phyloP scores from a whole-genome alignment of 1,140 invertebrate species.

The Drosophila sturtevanti region DNA sequence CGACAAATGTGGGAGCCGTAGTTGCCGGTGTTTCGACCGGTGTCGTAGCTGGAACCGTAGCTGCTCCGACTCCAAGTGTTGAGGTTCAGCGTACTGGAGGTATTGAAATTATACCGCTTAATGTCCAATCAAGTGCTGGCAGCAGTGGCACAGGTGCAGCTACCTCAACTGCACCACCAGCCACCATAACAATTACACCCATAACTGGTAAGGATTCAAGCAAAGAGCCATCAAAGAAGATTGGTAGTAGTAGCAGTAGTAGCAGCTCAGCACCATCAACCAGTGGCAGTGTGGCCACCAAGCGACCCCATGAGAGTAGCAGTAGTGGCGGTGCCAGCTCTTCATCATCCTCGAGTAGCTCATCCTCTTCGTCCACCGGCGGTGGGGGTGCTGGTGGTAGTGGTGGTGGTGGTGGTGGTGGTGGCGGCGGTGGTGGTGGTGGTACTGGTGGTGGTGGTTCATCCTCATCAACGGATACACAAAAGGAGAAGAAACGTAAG shows the following conservation, averaged over 20 bases:
- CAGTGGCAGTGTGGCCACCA: slow-evolving; percentile 31
- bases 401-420: background rate
- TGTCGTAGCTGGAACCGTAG: background rate
- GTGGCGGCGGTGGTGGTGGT: background rate
- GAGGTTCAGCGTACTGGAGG: slow-evolving; percentile 71
- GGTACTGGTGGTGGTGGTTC: background rate
- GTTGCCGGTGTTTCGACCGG: too few species aligned
- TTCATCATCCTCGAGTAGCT: slow-evolving; percentile 56
- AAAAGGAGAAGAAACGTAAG: slow-evolving; percentile 91
- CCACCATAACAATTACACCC: slow-evolving; percentile 91
- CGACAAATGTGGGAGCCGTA: background rate
- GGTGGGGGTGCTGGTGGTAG: too few species aligned
- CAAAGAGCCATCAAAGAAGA: slow-evolving; percentile 54
- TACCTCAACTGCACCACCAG: slow-evolving; percentile 39
- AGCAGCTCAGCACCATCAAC: background rate
- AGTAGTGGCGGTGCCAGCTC: slow-evolving; percentile 17
- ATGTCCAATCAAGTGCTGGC: slow-evolving; percentile 29
- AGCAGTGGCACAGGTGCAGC: slow-evolving; percentile 3
- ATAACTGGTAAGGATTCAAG: slow-evolving; percentile 83
- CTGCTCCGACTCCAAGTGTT: slow-evolving; percentile 14
- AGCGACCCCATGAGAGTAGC: slow-evolving; percentile 56
- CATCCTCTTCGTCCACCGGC: slow-evolving; percentile 11
- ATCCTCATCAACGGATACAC: slow-evolving; percentile 83
- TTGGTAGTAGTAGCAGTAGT: slow-evolving; percentile 9
- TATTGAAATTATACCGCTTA: slow-evolving; percentile 85